Conservation (phyloP, 2,888 invertebrate species). For the Drosophila lutescens region DNA sequence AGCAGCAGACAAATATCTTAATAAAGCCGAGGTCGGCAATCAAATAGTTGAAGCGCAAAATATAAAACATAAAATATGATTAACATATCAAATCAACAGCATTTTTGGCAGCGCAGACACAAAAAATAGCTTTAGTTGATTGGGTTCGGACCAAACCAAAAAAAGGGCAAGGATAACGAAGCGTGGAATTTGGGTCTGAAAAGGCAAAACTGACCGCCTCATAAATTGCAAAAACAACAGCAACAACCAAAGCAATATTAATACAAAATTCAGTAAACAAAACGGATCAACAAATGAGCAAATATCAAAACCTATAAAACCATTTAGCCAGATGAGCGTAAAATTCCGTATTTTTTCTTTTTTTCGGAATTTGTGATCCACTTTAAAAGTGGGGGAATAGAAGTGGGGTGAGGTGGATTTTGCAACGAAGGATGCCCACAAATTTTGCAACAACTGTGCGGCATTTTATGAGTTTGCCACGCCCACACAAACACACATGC, state of each 20-base stretch:
- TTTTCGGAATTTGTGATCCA: slow-evolving; percentile 32
- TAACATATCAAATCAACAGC: slow-evolving; percentile 64
- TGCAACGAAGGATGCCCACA: slow-evolving; percentile 58
- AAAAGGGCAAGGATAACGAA: slow-evolving; percentile 64
- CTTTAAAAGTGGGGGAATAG: slow-evolving; percentile 49
- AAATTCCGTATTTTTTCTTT: slow-evolving; percentile 52
- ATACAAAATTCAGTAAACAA: slow-evolving; percentile 61
- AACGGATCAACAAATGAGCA: slow-evolving; percentile 68
- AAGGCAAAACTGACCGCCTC: slow-evolving; percentile 68
- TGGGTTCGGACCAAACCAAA: slow-evolving; percentile 54
- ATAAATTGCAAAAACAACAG: slow-evolving; percentile 67
- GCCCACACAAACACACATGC: slow-evolving; percentile 33
- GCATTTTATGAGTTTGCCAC: slow-evolving; percentile 63
- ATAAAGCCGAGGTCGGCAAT: slow-evolving; percentile 42
- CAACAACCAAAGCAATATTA: slow-evolving; percentile 30
- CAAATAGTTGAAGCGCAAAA: slow-evolving; percentile 71
- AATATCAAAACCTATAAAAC: slow-evolving; percentile 76
- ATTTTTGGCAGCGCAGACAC: slow-evolving; percentile 54
- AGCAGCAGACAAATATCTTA: slow-evolving; percentile 55
- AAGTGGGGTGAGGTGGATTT: neutral
- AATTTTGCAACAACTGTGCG: slow-evolving; percentile 69
- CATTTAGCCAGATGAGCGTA: slow-evolving; percentile 78
- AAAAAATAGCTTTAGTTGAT: slow-evolving; percentile 61
- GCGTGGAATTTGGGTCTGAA: slow-evolving; percentile 50
- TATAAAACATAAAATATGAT: slow-evolving; percentile 78